Percentiles rank a stretch among this genome's conserved stretches.
phyloP scores from a whole-genome alignment of 2,888 invertebrate genomes.

The Creontiades dilutus region DNA sequence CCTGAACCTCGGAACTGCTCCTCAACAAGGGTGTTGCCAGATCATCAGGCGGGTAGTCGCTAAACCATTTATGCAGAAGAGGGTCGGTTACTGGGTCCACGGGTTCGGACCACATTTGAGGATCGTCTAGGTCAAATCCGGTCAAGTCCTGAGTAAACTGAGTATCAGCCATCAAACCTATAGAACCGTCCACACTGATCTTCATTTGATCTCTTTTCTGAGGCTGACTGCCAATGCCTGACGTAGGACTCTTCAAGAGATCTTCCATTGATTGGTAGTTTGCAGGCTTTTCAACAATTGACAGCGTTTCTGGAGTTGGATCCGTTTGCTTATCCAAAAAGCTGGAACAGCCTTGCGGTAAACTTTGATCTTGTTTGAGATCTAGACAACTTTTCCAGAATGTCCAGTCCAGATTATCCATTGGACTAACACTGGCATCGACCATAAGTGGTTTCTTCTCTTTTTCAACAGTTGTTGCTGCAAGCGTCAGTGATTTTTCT shows the following conservation, averaged over 20 bases:
- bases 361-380: neutral
- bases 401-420: neutral
- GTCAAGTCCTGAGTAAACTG: neutral
- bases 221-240: neutral
- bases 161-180: neutral
- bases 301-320: neutral
- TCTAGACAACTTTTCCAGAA: neutral
- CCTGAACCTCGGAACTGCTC: neutral
- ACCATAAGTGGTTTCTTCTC: neutral
- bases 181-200: neutral
- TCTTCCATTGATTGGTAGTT: neutral
- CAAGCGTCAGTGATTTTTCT: neutral
- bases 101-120: neutral
- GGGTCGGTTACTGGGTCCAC: neutral
- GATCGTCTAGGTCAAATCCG: neutral
- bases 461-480: too few relatives aligned
- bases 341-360: neutral
- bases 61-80: neutral
- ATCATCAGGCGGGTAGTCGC: neutral
- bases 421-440: neutral
- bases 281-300: neutral
- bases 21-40: neutral
- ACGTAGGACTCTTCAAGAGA: neutral
- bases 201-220: slow-evolving; percentile 1
- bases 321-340: neutral